Evolutionary conservation across 2,888 invertebrate genomes (phyloP), one percentile per base, ranked within the genome.

Genomic region (Agrilus biguttatus): DNA sequence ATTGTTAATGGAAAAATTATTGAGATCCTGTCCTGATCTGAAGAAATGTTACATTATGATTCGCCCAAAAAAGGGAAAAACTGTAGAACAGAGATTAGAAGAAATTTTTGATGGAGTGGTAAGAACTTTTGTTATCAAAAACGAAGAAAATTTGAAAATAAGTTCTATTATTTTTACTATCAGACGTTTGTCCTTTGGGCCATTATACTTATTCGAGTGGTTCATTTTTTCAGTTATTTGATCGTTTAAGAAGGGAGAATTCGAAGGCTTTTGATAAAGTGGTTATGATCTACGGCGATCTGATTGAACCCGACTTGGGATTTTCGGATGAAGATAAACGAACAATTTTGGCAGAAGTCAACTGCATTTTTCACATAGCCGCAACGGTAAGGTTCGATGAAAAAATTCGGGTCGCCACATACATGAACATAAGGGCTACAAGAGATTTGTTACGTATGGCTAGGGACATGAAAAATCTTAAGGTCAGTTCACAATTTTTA

Each of bases 41-140:
- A 54, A 56, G 6, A 57, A 53, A 35, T 52, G 63, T 21, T 62
- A 57, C 40, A 48, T 64, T n/a, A 44, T 64, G 36, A 50, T 62
- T 4, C 47, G 65, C 8, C 49, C 54, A 28, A 63, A 63, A 48
- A 60, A 57, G 35, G 61, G 60, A 1, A 58, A 57, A 46, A 56
- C 56, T 14, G 45, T 52, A 7, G 49, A 53, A 32, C 52, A 55
- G 21, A 50, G 62, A 35, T 52, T 60, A 14, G 72, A 76, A 23
- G 75, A 77, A 44, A 67, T 78, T 42, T 72, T 76, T 46, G 73
- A 73, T 37, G 73, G 76, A 49, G 70, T 71, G 53, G 80, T 79
- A 51, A 70, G 71, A 65, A n/a, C n/a, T n/a, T n/a, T n/a, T n/a
- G n/a, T n/a, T n/a, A n/a, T n/a, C 37, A 37, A 23, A 19, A 17